Conservation (phyloP, 2,797 vertebrate species). For the Ambastaia sidthimunki region DNA sequence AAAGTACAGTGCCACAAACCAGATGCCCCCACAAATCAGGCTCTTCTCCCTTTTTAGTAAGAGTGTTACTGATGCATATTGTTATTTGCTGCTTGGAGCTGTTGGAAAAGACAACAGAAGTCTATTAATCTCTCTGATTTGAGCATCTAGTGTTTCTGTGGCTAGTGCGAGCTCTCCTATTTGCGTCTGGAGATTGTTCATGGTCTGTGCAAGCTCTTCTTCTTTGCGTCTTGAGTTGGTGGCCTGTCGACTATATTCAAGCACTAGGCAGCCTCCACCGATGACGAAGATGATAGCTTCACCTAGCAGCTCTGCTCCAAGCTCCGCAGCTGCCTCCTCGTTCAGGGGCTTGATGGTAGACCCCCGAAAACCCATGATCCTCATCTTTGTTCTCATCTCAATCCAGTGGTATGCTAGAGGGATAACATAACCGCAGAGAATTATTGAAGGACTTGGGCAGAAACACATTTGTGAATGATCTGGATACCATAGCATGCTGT, state of each 20-base stretch:
- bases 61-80: background rate
- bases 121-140: constrained; percentile 77
- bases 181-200: constrained; percentile 74
- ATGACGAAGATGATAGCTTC: constrained; percentile 85
- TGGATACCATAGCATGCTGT: background rate
- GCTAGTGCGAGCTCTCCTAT: constrained; percentile 74
- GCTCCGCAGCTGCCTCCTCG: constrained; percentile 84
- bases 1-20: constrained; percentile 22
- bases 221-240: constrained; percentile 77
- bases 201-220: constrained; percentile 73
- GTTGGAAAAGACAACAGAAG: constrained; percentile 70
- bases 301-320: constrained; percentile 90
- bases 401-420: constrained; percentile 90
- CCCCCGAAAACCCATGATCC: constrained; percentile 88
- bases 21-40: constrained; percentile 33
- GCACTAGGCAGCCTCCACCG: constrained; percentile 83
- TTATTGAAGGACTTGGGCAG: background rate
- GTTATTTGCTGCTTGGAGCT: constrained; percentile 38
- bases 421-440: constrained; percentile 1
- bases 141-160: constrained; percentile 80
- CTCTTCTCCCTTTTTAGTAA: constrained; percentile 13
- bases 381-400: constrained; percentile 93
- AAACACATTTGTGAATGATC: background rate
- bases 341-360: constrained; percentile 87
- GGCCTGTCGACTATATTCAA: constrained; percentile 87